Base-by-base conservation (phyloP, 2,113 vertebrate genomes). In the Xenopus borealis region DNA sequence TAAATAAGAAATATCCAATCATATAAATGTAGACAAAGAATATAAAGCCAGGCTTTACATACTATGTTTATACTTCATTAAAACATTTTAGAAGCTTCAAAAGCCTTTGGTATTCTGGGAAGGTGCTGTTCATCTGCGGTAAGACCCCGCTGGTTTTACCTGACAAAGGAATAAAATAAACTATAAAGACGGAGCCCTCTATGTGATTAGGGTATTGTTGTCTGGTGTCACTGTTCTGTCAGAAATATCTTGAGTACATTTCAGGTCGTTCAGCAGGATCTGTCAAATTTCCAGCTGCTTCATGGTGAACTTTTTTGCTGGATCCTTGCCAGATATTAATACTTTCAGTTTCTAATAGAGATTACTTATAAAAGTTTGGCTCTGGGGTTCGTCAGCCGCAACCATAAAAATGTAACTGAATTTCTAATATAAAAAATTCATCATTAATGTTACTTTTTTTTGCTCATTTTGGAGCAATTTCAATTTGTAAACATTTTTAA, bases 281-380 rank as follows among this genome's bases (percentile, higher is more conserved):
- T 55, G 44, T 16, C 53, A 30, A 4, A 23, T 74, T 74, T 66
- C 52, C 63, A 47, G n/a, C 6, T 40, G n/a, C 40, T 27, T 10
- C 30, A 18, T 12, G 10, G 62, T 12, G 27, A 27, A 16, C 58
- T 74, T 59, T n/a, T 33, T 18, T 13, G 5, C 19, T 59, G 72
- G 52, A 59, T 12, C 12, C 12, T 2, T 17, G 12, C 72, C 64
- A 68, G 57, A 12, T 68, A 67, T 68, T 61, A 45, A 68, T 62
- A 12, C 50, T 75, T 75, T 59, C 61, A 68, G 19, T 20, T 62
- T 12, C 58, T 30, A 46, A 66, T 74, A 66, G 44, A 59, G 18
- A 55, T 57, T 73, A 46, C 18, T 67, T 47, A 74, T 47, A 55
- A 13, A 18, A 57, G 27, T n/a, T 58, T 62, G 4, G 66, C 44